Conservation (phyloP, 2,797 vertebrate genomes). For the Lindbergichthys nudifrons region DNA sequence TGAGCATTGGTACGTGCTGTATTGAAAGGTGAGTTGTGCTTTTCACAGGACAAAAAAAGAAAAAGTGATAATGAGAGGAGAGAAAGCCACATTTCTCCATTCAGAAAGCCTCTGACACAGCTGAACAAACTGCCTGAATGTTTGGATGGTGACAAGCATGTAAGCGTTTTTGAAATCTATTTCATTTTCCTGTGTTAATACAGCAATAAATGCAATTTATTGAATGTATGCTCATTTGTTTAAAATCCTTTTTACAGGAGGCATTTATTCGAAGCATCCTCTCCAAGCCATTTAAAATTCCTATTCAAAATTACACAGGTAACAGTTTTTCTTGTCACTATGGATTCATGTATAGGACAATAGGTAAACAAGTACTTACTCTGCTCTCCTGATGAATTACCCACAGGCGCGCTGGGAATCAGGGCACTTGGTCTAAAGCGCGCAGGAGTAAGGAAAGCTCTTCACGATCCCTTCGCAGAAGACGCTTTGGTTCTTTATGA, state of each 20-base stretch:
- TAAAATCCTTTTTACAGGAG: constrained; percentile 86
- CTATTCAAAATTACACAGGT: constrained; percentile 97
- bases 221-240: background rate
- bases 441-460: constrained; percentile 88
- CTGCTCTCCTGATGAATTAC: background rate
- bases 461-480: constrained; percentile 96
- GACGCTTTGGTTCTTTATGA: constrained; percentile 94
- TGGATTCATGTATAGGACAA: background rate
- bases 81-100: constrained; percentile 86
- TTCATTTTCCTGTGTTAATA: background rate
- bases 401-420: constrained; percentile 89
- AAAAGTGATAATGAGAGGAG: constrained; percentile 68
- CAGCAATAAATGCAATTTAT: background rate
- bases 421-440: constrained; percentile 92
- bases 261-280: constrained; percentile 96
- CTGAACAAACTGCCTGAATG: constrained; percentile 82
- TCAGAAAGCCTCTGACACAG: constrained; percentile 89
- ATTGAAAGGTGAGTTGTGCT: background rate
- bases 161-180: constrained; percentile 72
- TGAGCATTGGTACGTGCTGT: background rate
- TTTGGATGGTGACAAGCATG: constrained; percentile 90
- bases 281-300: constrained; percentile 96
- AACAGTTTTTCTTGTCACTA: constrained; percentile 42
- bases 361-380: background rate
- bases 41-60: constrained; percentile 83